These are phyloP conservation scores for Acrocephalus kingi DNA, from an alignment of 2,113 vertebrate genomes.

Conservation along the genomic window DNA sequence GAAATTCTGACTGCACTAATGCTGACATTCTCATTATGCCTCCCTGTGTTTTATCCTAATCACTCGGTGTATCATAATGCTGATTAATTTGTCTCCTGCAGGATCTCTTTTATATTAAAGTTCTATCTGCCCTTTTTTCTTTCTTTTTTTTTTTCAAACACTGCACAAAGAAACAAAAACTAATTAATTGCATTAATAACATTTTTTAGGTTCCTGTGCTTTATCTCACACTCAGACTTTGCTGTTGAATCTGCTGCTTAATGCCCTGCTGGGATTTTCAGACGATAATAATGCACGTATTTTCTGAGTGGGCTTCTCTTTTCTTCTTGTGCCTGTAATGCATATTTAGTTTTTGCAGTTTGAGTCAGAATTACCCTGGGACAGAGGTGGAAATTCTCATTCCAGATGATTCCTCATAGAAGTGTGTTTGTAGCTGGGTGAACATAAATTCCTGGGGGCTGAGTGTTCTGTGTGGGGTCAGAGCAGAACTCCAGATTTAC, in stretches of 20 bases:
- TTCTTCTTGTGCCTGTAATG: neutral
- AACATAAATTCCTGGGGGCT: neutral
- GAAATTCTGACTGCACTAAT: neutral
- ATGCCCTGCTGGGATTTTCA: neutral
- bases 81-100: conserved; percentile 44
- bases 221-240: neutral
- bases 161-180: conserved; percentile 27
- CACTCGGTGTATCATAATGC: neutral
- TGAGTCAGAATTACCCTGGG: neutral
- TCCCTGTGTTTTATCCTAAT: conserved; percentile 5
- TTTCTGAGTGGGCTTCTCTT: neutral
- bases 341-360: neutral
- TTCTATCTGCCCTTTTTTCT: neutral
- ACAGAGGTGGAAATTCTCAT: neutral
- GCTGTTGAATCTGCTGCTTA: neutral
- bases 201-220: neutral
- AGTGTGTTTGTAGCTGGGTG: neutral
- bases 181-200: conserved; percentile 37
- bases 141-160: neutral
- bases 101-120: neutral
- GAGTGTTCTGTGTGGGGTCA: neutral
- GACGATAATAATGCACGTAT: neutral
- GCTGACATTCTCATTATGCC: neutral
- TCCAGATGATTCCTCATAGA: accelerated
- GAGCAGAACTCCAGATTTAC: neutral